Conservation (phyloP, 2,797 vertebrate genomes). For the Sciurus vulgaris region DNA sequence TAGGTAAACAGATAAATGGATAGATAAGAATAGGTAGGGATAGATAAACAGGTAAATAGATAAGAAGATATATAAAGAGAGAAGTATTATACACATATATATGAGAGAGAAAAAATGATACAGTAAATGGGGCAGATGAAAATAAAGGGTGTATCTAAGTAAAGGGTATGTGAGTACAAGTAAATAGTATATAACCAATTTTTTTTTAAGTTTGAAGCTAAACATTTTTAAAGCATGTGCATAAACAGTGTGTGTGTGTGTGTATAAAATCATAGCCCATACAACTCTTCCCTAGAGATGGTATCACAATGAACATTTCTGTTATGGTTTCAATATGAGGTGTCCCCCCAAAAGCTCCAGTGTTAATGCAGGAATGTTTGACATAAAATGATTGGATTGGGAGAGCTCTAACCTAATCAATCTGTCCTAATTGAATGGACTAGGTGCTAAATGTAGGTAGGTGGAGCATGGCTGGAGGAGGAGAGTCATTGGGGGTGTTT, state of each 20-base stretch:
- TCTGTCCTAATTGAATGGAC: no score
- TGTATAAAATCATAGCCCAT: background rate
- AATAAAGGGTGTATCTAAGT: background rate
- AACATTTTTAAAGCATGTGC: background rate
- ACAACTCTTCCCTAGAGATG: background rate
- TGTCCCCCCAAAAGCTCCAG: no score
- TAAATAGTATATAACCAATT: background rate
- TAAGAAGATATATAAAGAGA: background rate
- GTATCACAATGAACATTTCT: background rate
- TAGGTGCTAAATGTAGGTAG: no score
- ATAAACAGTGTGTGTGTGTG: background rate
- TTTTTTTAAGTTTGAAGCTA: background rate
- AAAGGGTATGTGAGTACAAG: conserved; percentile 19
- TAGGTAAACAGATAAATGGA: background rate
- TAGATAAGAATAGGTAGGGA: background rate
- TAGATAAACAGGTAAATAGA: background rate
- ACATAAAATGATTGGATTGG: no score
- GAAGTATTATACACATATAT: background rate
- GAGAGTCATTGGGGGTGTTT: no score
- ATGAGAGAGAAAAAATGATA: background rate
- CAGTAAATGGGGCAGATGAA: background rate
- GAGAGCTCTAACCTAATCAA: no score
- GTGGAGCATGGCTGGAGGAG: no score
- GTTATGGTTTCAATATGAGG: no score
- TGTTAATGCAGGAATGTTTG: no score